Evolutionary conservation across 2,113 vertebrate species (phyloP), one percentile per base, ranked within the genome.

Genomic region (Corythaixoides concolor): DNA sequence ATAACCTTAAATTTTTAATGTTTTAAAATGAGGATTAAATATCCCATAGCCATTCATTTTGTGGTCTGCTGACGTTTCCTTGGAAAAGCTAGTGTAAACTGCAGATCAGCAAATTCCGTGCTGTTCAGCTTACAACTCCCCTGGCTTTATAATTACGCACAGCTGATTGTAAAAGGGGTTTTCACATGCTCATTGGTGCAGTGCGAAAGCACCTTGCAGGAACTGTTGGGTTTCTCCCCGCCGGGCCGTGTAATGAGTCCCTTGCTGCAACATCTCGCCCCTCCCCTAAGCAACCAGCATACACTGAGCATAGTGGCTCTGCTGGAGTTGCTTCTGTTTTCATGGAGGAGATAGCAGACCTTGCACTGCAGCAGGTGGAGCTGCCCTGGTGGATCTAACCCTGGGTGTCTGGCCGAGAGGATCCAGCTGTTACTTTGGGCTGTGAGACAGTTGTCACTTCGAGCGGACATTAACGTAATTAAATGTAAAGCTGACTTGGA

Each of bases 361-460:
- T 94, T 49, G 86, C 70, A 93, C 94, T 97, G 97, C 94, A 97
- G 97, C 97, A 96, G 97, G 97, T 98, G 94, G 96, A 97, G 90
- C 92, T 95, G 78, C 96, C 75, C 12, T 80, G 74, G 47, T 82
- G 87, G 90, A 92, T 94, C 90, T 52, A 77, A 95, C 84, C 76
- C 75, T 32, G 20, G 91, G 28, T 85, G 10, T 58, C 85, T 87
- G 93, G 52, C 95, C 83, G 87, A 80, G 80, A 89, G 86, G 50
- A 93, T 90, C 82, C 4, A 13, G 70, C 73, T 15, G 11, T 85
- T 82, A 73, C 95, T 92, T 87, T 50, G 78, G 95, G 86, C 89
- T 8, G 84, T 11, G 52, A 92, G 63, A 89, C 68, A 94, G 67
- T 93, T 93, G 69, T 85, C 72, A 20, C 91, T 92, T 87, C 19